Evolutionary conservation across 2,113 vertebrate genomes (phyloP).

Genomic region (Chaetura pelagica): DNA sequence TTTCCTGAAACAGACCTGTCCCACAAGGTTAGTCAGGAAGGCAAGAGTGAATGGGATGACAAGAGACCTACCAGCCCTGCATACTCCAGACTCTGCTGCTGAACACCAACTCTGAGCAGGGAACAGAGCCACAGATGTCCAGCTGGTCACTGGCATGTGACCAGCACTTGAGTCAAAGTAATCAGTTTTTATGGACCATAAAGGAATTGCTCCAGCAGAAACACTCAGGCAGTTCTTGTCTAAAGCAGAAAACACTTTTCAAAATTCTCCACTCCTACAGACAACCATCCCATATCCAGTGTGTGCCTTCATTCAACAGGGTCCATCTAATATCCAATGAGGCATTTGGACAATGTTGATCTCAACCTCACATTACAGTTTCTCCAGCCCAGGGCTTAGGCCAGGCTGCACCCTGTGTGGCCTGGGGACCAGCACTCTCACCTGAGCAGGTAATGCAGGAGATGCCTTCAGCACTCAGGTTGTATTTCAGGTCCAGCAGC

Average conservation of each 20-base stretch:
- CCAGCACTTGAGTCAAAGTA: background rate
- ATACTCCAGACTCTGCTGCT: background rate
- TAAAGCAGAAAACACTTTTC: background rate
- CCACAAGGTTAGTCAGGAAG: slow-evolving; percentile 48
- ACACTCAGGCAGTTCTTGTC: background rate
- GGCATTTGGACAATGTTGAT: fast-evolving
- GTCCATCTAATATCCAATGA: background rate
- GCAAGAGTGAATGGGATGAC: background rate
- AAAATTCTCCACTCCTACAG: background rate
- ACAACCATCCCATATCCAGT: background rate
- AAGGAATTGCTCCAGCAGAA: background rate
- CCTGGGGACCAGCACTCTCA: slow-evolving; percentile 58
- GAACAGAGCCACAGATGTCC: background rate
- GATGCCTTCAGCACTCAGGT: slow-evolving; percentile 95
- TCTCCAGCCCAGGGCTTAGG: background rate
- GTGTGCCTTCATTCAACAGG: fast-evolving
- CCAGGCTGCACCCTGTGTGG: background rate
- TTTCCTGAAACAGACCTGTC: slow-evolving; percentile 96
- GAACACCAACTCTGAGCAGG: background rate
- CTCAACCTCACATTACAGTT: background rate
- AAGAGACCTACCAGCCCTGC: background rate
- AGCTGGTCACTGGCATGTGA: background rate
- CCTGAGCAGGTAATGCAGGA: slow-evolving; percentile 97
- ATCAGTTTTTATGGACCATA: background rate
- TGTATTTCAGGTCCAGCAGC: slow-evolving; percentile 93